Conservation (phyloP, 2,888 invertebrate genomes). For the Aelia acuminata region DNA sequence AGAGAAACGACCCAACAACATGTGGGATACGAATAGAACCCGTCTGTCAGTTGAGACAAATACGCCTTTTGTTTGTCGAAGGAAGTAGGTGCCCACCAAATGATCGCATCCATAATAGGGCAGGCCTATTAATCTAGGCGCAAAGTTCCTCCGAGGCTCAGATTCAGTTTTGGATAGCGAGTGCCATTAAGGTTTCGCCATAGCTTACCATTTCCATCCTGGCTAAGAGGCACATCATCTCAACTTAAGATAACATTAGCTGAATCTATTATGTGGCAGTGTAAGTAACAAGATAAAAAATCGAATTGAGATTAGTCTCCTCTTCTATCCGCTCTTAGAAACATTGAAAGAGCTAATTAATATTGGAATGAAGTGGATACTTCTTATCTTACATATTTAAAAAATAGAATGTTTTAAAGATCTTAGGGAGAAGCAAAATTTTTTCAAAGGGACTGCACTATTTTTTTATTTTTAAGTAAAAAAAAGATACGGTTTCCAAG, state of each 20-base stretch:
- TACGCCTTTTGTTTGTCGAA: conserved; percentile 39
- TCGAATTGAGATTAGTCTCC: neutral
- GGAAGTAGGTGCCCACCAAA: conserved; percentile 41
- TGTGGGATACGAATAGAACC: conserved; percentile 6
- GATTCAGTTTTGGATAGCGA: conserved; percentile 39
- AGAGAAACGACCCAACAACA: conserved; percentile 23
- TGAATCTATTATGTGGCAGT: neutral
- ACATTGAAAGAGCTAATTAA: neutral
- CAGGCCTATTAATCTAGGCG: conserved; percentile 11
- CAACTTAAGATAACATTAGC: neutral
- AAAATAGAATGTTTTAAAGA: too few species aligned
- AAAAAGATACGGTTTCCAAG: too few species aligned
- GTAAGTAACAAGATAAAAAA: neutral
- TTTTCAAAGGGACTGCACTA: too few species aligned
- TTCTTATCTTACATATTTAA: too few species aligned
- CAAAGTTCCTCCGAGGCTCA: neutral
- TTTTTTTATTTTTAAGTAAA: too few species aligned
- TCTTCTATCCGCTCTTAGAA: neutral
- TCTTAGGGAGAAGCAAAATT: too few species aligned
- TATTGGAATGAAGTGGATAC: neutral
- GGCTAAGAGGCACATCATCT: neutral
- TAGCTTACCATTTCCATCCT: neutral
- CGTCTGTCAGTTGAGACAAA: conserved; percentile 7
- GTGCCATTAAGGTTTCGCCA: conserved; percentile 26
- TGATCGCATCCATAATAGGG: conserved; percentile 19